Percentiles rank a stretch among this genome's conserved stretches.
Conservation (phyloP, 2,888 invertebrate species). For the Prenolepis imparis region DNA sequence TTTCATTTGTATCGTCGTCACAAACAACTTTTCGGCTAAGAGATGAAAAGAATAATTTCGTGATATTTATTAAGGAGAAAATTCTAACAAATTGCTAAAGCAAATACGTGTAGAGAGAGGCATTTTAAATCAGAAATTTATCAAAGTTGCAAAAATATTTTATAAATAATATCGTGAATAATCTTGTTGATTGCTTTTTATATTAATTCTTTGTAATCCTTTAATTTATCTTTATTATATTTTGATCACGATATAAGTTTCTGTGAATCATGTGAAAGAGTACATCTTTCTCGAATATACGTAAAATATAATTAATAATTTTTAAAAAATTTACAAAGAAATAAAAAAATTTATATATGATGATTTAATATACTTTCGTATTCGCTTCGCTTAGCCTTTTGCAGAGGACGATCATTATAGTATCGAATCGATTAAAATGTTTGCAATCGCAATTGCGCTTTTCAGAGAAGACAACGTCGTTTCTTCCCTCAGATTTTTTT, state of each 20-base stretch:
- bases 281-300: neutral
- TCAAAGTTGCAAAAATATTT: neutral
- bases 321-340: neutral
- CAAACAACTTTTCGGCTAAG: conserved; percentile 25
- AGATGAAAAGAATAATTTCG: neutral
- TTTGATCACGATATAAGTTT: neutral
- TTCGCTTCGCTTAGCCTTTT: neutral
- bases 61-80: neutral
- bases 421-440: neutral
- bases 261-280: neutral
- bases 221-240: neutral
- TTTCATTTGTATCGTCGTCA: conserved; percentile 32
- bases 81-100: conserved; percentile 7
- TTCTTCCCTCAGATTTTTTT: conserved; percentile 63
- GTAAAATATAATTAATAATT: neutral
- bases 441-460: conserved; percentile 11
- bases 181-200: neutral
- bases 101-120: neutral
- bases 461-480: neutral
- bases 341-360: neutral
- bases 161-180: neutral
- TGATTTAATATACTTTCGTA: neutral
- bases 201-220: too few species aligned
- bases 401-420: neutral
- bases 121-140: neutral